Evolutionary conservation across 2,888 invertebrate species (phyloP), one percentile per base, ranked within the genome.

Genomic region (Netelia virgata): DNA sequence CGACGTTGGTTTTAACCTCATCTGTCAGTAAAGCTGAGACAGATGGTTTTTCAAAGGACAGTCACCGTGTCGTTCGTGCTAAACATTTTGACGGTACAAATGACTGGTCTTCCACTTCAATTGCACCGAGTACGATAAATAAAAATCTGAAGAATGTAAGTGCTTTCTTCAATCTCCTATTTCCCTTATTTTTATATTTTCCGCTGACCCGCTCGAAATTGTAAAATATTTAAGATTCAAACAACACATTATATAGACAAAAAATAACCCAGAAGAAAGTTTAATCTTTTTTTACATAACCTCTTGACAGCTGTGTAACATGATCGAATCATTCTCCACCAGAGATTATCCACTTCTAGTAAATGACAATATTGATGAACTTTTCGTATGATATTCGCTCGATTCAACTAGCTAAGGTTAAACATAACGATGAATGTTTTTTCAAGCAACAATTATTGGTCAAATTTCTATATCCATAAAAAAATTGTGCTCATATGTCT

Each of bases 1-100:
- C 88, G 69, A 83, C 86, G 55, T 82, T 84, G 74, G 86, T 86
- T 68, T 68, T 91, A 91, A 90, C 91, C 89, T 89, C 86, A 76
- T 69, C 88, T 85, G 83, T 87, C 87, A 87, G 69, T 23, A 78
- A 70, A 59, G 68, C 85, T n/a, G 66, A 70, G 74, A 83, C 85
- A 83, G 86, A 87, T 86, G 86, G 80, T 70, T 74, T 55, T 16
- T 64, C 69, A 2, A 47, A 50, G 28, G 79, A 47, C 75, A 72
- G 50, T 47, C 36, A 20, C 16, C 43, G 63, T 14, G 72, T 55
- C 41, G 68, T 64, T 20, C 3, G 64, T 50, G 41, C 14, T 9
- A 64, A 69, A 66, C 16, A 41, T 80, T 11, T 68, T 70, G 73
- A 63, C 50, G 16, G 59, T 41, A 10, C 50, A n/a, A 20, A 3